These are phyloP conservation scores for Teinopalpus imperialis DNA, from an alignment of 2,888 invertebrate species.

Conservation along the genomic window DNA sequence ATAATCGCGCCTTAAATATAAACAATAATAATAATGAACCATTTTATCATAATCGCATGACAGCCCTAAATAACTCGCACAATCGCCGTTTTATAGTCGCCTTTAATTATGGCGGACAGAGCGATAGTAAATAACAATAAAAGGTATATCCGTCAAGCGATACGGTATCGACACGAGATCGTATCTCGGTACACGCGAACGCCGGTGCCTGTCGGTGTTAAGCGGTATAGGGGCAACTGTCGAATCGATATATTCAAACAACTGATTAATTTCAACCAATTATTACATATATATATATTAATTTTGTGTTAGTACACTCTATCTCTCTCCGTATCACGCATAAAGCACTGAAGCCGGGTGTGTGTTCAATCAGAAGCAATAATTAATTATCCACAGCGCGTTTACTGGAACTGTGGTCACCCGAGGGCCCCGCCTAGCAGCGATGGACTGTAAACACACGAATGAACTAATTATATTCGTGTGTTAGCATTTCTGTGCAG, in stretches of 20 bases:
- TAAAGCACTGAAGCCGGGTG: too few species aligned
- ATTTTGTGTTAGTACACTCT: too few species aligned
- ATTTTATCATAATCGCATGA: slow-evolving; percentile 16
- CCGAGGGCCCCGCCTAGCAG: not conserved
- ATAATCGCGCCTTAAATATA: too few species aligned
- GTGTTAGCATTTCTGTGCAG: not conserved
- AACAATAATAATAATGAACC: too few species aligned
- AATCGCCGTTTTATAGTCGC: slow-evolving; percentile 3
- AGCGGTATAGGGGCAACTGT: not conserved
- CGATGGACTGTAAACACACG: not conserved
- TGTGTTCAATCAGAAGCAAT: not conserved
- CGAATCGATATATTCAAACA: slow-evolving; percentile 7
- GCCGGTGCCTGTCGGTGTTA: slow-evolving; percentile 15
- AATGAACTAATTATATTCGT: not conserved
- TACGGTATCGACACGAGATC: slow-evolving; percentile 1
- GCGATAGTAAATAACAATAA: slow-evolving; percentile 9
- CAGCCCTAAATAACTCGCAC: slow-evolving; percentile 1
- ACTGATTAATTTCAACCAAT: too few species aligned
- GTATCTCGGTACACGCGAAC: slow-evolving; percentile 10
- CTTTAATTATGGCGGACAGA: too few species aligned
- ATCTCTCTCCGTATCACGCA: too few species aligned
- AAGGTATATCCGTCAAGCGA: not conserved
- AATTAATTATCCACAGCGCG: not conserved
- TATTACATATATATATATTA: too few species aligned
- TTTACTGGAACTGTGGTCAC: not conserved